These are phyloP conservation scores for Botrylloides violaceus DNA, from an alignment of 23 tunicate species.

Conservation along the genomic window DNA sequence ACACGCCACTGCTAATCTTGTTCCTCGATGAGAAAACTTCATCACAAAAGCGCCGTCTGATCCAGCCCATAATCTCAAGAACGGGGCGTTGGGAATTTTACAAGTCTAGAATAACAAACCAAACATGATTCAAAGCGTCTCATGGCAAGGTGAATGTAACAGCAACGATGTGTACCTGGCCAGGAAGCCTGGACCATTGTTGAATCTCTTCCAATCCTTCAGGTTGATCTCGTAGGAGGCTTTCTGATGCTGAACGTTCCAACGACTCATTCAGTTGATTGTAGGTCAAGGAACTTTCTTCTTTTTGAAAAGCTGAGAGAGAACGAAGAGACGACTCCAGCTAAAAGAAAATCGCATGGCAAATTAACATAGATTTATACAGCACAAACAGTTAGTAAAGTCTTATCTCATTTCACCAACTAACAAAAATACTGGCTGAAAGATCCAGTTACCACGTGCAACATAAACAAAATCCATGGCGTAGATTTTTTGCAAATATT, in stretches of 20 bases:
- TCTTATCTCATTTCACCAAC: neutral
- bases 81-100: conserved; percentile 70
- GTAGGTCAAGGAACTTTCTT: conserved; percentile 39
- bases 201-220: conserved; percentile 20
- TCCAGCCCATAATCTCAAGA: conserved; percentile 67
- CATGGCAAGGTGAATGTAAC: neutral
- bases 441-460: neutral
- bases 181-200: conserved; percentile 63
- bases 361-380: no score
- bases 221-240: neutral
- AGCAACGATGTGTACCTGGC: conserved; percentile 59
- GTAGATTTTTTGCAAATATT: no score
- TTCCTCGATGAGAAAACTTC: conserved; percentile 65
- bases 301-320: conserved; percentile 67
- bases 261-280: conserved; percentile 43
- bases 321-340: conserved; percentile 41
- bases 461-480: neutral
- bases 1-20: conserved; percentile 74
- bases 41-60: conserved; percentile 76
- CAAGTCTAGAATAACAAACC: conserved; percentile 38
- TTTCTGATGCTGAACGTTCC: conserved; percentile 42
- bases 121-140: neutral
- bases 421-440: neutral
- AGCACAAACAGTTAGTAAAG: no score
- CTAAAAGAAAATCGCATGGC: no score